These are phyloP conservation scores for Pituophis catenifer DNA, from an alignment of 2,113 vertebrate species.

Conservation along the genomic window DNA sequence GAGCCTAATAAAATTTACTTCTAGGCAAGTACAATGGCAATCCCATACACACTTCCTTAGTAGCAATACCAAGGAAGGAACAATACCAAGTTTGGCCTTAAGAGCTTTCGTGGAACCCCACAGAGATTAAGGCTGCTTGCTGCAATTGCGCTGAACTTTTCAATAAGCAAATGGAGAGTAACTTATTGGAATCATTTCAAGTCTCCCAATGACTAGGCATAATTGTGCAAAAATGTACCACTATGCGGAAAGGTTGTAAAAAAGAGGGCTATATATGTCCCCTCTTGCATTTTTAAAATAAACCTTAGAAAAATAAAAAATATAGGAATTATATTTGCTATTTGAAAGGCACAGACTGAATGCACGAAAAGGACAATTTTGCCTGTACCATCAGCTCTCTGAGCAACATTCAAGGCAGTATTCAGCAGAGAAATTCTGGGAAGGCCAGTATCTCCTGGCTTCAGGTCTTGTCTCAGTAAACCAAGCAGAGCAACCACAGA, in stretches of 20 bases:
- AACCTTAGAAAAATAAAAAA: neutral
- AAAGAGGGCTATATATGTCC: neutral
- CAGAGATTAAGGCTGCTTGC: neutral
- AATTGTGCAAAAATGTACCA: neutral
- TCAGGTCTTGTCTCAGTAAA: neutral
- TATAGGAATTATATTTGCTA: neutral
- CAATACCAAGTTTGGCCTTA: neutral
- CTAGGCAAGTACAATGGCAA: neutral
- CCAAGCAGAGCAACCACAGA: neutral
- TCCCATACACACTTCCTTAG: neutral
- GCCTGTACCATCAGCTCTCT: neutral
- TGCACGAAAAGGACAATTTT: neutral
- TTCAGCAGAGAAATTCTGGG: neutral
- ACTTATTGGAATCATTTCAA: neutral
- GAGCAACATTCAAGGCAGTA: neutral
- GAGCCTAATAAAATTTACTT: neutral
- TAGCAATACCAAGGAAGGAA: no score
- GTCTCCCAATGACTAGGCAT: neutral
- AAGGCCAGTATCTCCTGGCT: neutral
- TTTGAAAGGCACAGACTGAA: neutral
- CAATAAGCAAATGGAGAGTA: neutral
- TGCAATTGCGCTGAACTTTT: neutral
- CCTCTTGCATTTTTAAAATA: neutral
- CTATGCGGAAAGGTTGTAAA: neutral
- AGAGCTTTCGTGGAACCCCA: neutral